Conservation (phyloP, 1,140 invertebrate genomes). For the Oreohelix idahoensis region DNA sequence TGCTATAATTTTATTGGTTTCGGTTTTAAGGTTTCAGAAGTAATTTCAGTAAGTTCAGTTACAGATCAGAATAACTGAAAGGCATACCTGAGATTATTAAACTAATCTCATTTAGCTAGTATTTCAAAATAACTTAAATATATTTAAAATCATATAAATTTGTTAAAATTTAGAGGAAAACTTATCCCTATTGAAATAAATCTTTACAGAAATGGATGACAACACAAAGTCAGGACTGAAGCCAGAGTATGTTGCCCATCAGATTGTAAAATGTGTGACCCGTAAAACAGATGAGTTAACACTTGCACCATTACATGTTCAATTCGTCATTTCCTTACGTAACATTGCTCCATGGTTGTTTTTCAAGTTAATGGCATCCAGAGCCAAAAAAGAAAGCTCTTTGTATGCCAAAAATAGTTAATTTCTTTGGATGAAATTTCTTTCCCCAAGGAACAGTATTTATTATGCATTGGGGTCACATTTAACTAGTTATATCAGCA, state of each 20-base stretch:
- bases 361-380: slow-evolving; percentile 24
- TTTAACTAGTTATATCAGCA: too few species aligned
- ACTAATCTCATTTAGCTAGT: too few species aligned
- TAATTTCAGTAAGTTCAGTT: too few species aligned
- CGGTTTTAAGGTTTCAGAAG: too few species aligned
- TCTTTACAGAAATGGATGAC: slow-evolving; percentile 26
- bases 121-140: too few species aligned
- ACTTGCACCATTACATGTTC: slow-evolving; percentile 1
- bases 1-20: too few species aligned
- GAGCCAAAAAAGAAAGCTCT: slow-evolving; percentile 22
- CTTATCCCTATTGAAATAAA: background rate
- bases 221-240: slow-evolving; percentile 4
- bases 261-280: slow-evolving; percentile 17
- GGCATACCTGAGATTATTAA: too few species aligned
- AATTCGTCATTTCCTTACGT: slow-evolving; percentile 1
- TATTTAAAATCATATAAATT: too few species aligned
- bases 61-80: too few species aligned
- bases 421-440: background rate
- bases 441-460: too few species aligned
- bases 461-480: too few species aligned
- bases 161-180: too few species aligned
- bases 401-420: background rate
- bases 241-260: slow-evolving; percentile 22
- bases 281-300: background rate
- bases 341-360: slow-evolving; percentile 18